Percentiles rank a stretch among this genome's conserved stretches.
Evolutionary conservation across 2,888 invertebrate genomes (phyloP).

Genomic region (Hecatera dysodea): DNA sequence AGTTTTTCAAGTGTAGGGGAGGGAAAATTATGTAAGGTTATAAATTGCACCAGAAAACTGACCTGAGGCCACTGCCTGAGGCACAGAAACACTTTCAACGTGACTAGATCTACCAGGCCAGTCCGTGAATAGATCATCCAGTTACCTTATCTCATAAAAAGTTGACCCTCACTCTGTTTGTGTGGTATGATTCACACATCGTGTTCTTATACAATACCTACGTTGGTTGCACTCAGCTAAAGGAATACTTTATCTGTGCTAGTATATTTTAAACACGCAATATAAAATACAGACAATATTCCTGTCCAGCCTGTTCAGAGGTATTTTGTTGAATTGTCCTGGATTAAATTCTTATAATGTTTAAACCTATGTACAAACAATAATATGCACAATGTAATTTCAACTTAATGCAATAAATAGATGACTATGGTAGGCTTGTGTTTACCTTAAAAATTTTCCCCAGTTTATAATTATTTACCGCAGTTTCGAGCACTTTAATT

Average conservation of each 20-base stretch:
- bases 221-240: no score
- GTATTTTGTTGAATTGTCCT: neutral
- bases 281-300: no score
- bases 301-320: no score
- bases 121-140: no score
- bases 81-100: neutral
- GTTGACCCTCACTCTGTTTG: neutral
- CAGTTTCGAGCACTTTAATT: neutral
- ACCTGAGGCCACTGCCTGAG: neutral
- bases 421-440: neutral
- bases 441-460: conserved; percentile 18
- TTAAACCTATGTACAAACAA: neutral
- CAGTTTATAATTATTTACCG: neutral
- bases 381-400: conserved; percentile 4
- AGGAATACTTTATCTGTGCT: neutral
- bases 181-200: neutral
- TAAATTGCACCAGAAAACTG: neutral
- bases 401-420: neutral
- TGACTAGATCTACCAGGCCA: no score
- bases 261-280: no score
- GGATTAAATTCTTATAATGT: neutral
- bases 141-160: neutral
- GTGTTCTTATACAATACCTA: neutral
- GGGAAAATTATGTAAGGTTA: neutral
- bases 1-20: neutral